A percentile compares a stretch with the other conserved stretches of the same genome.
These are phyloP conservation scores for Scaptomyza reducta DNA, from an alignment of 2,888 invertebrate genomes.

Conservation along the genomic window DNA sequence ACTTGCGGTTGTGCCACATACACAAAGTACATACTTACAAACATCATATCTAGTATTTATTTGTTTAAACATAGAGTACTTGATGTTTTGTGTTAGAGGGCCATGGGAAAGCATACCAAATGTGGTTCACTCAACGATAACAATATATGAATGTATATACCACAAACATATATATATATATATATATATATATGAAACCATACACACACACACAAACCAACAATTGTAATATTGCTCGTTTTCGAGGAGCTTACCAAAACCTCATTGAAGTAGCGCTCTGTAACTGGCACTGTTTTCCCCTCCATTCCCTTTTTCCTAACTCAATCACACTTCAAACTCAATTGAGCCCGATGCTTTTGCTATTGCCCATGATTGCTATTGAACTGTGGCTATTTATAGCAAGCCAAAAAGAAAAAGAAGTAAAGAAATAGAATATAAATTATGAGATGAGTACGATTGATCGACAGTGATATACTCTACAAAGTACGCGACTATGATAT, in stretches of 20 bases:
- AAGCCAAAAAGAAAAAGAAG: conserved; percentile 13
- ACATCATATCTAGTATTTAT: background rate
- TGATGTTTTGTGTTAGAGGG: conserved; percentile 13
- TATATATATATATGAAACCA: conserved; percentile 19
- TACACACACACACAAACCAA: conserved; percentile 45
- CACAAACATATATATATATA: background rate
- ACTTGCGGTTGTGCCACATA: conserved; percentile 54
- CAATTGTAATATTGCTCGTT: conserved; percentile 40
- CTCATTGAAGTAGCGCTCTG: conserved; percentile 44
- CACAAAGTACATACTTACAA: background rate
- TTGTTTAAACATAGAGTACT: conserved; percentile 7
- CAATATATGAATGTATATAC: conserved; percentile 5
- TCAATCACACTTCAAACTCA: conserved; percentile 26
- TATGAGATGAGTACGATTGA: background rate
- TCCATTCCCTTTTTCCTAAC: background rate
- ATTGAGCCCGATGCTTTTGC: conserved; percentile 27
- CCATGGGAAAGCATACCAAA: conserved; percentile 52
- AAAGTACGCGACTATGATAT: background rate
- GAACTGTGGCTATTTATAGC: conserved; percentile 50
- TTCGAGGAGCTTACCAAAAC: conserved; percentile 33
- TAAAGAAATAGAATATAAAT: background rate
- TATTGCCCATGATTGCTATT: conserved; percentile 56
- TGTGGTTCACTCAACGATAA: conserved; percentile 34
- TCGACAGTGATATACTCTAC: background rate
- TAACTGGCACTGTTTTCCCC: background rate